These are phyloP conservation scores for Calosoma granatense DNA, from an alignment of 1,140 invertebrate species.

Conservation along the genomic window DNA sequence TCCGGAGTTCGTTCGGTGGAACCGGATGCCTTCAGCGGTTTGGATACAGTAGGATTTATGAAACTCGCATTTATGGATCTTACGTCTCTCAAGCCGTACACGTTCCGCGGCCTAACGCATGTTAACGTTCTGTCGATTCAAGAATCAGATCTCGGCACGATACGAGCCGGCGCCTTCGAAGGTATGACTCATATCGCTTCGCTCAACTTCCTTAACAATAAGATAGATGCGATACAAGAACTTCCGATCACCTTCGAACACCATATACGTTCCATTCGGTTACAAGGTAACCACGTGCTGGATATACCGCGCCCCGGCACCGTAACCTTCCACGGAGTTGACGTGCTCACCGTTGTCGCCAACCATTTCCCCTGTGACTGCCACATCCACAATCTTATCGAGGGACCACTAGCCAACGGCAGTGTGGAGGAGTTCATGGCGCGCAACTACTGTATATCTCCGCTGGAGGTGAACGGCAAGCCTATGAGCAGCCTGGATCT, in stretches of 20 bases:
- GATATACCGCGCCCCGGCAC: conserved; percentile 55
- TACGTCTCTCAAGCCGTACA: conserved; percentile 51
- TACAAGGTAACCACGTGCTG: conserved; percentile 72
- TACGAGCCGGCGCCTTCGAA: conserved; percentile 59
- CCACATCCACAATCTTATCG: conserved; percentile 60
- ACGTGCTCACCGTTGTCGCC: conserved; percentile 51
- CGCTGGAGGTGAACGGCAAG: conserved; percentile 65
- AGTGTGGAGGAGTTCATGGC: conserved; percentile 52
- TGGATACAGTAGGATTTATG: conserved; percentile 63
- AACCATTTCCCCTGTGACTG: conserved; percentile 82
- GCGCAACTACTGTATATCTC: conserved; percentile 76
- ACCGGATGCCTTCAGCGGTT: conserved; percentile 65
- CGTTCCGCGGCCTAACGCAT: conserved; percentile 63
- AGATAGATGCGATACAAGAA: conserved; percentile 68
- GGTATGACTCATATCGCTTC: conserved; percentile 55
- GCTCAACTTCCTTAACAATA: conserved; percentile 69
- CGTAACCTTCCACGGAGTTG: conserved; percentile 54
- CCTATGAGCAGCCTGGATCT: conserved; percentile 58
- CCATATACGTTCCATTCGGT: conserved; percentile 53
- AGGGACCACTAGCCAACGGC: conserved; percentile 59
- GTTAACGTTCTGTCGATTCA: conserved; percentile 62
- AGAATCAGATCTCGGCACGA: conserved; percentile 66
- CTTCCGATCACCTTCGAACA: conserved; percentile 55
- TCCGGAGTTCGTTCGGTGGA: conserved; percentile 64
- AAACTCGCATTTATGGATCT: conserved; percentile 76